Base-by-base conservation (phyloP, 64 coral and sea anemone genomes). In the Porites lutea region DNA sequence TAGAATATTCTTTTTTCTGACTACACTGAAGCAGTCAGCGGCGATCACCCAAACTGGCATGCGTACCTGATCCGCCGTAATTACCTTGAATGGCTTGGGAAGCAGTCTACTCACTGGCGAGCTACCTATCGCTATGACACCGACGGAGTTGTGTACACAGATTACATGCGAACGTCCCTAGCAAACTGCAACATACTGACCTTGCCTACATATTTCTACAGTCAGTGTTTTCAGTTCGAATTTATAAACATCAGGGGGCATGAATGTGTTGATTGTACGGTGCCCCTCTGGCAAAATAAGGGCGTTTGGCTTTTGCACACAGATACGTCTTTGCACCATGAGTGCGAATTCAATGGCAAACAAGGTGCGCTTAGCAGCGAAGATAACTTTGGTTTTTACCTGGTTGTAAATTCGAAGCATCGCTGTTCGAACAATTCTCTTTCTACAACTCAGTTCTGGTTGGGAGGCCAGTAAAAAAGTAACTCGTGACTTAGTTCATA, bases 71-170 rank as follows among this genome's bases (percentile, higher is more conserved):
- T 49, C 27, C 47, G 37, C 3, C 70, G 5, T 11, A 21, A 6
- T 8, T 72, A 72, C 70, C 70, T 72, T 1, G 21, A 13, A 45
- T 52, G 66, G 66, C 66, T 70, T 10, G 8, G 66, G 22, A 3
- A 0, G 6, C 43, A 78, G 16, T 62, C 48, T 1, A 13, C 57
- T 19, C 87, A 89, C 74, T 89, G 87, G 74, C 55, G 87, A 27
- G 87, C 87, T 21, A 89, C 87, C 19, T 90, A 77, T 50, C 67
- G 80, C 61, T 90, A 72, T 75, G 11, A 90, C 13, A 71, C 76
- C 19, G 88, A 90, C 5, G 77, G 88, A 16, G 16, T 72, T n/a
- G 43, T 59, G 27, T 88, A 74, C 5, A 88, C 86, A 74, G 86
- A 88, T 74, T 88, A 55, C 49, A 37, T 75, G 14, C 58, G 87